Percentiles rank a stretch among this genome's conserved stretches.
These are phyloP conservation scores for Masticophis lateralis DNA, from an alignment of 2,797 vertebrate genomes.

Conservation along the genomic window DNA sequence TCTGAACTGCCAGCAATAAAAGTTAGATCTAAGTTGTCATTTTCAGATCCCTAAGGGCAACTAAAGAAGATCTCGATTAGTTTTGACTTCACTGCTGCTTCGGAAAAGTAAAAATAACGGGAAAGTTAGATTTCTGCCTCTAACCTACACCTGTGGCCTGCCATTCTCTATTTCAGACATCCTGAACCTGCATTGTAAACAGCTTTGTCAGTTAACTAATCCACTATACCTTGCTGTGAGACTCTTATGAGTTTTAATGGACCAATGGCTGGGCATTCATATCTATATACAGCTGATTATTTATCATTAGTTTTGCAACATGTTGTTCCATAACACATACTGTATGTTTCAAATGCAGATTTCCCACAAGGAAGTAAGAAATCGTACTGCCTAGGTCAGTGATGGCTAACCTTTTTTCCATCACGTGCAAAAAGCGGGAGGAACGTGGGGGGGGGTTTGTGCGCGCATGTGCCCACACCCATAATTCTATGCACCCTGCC, in stretches of 20 bases:
- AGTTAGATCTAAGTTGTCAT: conserved; percentile 43
- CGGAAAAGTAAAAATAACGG: conserved; percentile 48
- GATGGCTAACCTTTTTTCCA: too few species aligned
- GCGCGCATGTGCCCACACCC: too few species aligned
- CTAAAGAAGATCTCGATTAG: conserved; percentile 49
- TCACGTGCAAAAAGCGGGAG: too few species aligned
- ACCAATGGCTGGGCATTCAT: conserved; percentile 36
- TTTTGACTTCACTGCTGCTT: conserved; percentile 38
- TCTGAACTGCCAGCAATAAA: conserved; percentile 44
- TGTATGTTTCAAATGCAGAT: conserved; percentile 37
- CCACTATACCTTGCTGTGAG: conserved; percentile 8
- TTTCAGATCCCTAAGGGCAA: conserved; percentile 52
- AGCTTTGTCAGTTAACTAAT: neutral
- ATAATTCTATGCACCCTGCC: too few species aligned
- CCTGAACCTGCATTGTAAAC: conserved; percentile 30
- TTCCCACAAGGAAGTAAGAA: conserved; percentile 50
- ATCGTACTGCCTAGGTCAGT: conserved; percentile 37
- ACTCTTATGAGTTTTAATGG: conserved; percentile 42
- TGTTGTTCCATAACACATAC: conserved; percentile 21
- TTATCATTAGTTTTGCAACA: conserved; percentile 49
- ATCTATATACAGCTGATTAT: conserved; percentile 48
- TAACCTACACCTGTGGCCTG: neutral
- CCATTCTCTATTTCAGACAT: conserved; percentile 17
- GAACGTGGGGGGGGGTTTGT: too few species aligned
- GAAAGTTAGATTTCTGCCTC: conserved; percentile 25